Evolutionary conservation across 2,113 vertebrate species (phyloP), one percentile per base, ranked within the genome.

Genomic region (Arizona elegans): DNA sequence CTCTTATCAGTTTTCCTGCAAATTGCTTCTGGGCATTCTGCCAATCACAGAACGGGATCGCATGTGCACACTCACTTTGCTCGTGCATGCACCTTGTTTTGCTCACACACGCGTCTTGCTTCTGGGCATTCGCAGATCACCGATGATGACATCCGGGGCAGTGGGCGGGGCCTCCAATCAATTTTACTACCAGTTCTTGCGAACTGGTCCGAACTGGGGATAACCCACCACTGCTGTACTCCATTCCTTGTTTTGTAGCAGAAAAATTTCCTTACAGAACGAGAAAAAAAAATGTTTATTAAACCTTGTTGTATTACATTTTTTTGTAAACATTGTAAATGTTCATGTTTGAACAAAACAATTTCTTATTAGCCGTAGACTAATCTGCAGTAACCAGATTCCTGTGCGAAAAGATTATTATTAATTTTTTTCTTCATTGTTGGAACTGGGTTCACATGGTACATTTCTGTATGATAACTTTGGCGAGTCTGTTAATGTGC

Each of bases 311-410:
- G 54, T 47, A 54, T 93, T 91, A 93, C 50, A 19, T 56, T 8
- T 15, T 23, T 75, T 23, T 0, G 4, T 50, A 50, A 50, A 50
- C 50, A n/a, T 26, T 19, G 43, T 88, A 88, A 88, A 70, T 92
- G n/a, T 75, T 33, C 65, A 7, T 2, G 2, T 33, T 56, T 86
- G 93, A 56, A 85, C 50, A 93, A 85, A 94, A 96, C 89, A n/a
- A n/a, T 26, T 52, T 88, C 65, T 52, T 92, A 93, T 93, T 93
- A 91, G 9, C 24, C 19, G 50, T 59, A 93, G 59, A 90, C 56
- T 96, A 95, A 95, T 95, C 94, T 96, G 3, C 52, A 88, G 94
- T 93, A 93, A 89, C 92, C 93, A 96, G 94, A 95, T 96, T 95
- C 89, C 38, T 92, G 53, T 90, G n/a, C 38, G 93, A 92, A 87